These are phyloP conservation scores for Cichladusa arquata DNA, from an alignment of 2,113 vertebrate species.

Conservation along the genomic window DNA sequence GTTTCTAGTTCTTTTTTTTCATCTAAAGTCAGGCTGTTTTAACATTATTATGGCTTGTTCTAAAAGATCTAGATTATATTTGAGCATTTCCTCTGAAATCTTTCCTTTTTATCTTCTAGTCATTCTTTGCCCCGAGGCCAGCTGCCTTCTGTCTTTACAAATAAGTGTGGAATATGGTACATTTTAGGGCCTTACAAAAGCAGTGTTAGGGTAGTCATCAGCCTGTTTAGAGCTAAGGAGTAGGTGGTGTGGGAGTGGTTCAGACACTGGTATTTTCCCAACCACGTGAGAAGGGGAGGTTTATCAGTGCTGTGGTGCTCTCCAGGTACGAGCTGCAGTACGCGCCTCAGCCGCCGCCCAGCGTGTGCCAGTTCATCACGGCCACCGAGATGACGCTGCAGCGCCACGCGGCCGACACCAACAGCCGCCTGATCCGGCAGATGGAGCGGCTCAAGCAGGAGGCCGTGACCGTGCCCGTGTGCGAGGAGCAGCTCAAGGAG, in stretches of 20 bases:
- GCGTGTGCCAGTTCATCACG: conserved; percentile 87
- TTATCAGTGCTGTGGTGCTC: too few relatives aligned
- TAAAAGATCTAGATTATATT: neutral
- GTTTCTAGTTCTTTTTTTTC: neutral
- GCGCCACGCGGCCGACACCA: conserved; percentile 88
- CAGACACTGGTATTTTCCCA: too few relatives aligned
- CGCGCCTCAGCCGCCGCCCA: conserved; percentile 83
- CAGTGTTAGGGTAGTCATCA: neutral
- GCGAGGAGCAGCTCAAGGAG: conserved; percentile 95
- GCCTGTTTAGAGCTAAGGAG: too few relatives aligned
- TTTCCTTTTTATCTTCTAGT: neutral
- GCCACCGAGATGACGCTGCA: conserved; percentile 89
- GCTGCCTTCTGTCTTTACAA: neutral
- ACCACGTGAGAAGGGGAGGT: too few relatives aligned
- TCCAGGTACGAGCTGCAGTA: conserved; percentile 91
- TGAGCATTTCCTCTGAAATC: neutral
- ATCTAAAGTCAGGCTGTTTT: neutral
- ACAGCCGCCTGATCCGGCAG: conserved; percentile 85
- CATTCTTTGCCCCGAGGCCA: neutral
- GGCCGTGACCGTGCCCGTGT: conserved; percentile 83
- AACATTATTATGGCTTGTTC: neutral
- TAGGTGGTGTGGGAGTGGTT: neutral
- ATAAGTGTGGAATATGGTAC: fast-evolving
- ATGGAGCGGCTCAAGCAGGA: conserved; percentile 93
- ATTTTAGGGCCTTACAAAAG: neutral